Conservation (phyloP, 1,140 invertebrate genomes). For the Trigoniulus corallinus region DNA sequence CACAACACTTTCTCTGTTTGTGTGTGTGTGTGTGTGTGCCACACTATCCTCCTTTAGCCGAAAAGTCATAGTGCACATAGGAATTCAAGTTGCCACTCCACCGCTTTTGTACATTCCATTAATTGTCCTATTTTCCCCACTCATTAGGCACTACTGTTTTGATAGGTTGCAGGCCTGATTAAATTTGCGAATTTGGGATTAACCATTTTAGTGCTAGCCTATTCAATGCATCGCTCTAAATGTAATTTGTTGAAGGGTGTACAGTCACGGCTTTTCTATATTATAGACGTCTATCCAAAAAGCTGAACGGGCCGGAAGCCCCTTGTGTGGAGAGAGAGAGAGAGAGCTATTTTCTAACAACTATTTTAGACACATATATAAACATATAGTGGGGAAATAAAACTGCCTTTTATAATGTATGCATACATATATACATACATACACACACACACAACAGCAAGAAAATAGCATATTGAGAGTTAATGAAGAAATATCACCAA, state of each 20-base stretch:
- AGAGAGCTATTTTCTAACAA: slow-evolving; percentile 11
- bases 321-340: slow-evolving; percentile 15
- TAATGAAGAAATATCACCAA: no score
- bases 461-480: slow-evolving; percentile 30
- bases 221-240: slow-evolving; percentile 6
- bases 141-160: slow-evolving; percentile 14
- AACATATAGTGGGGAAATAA: neutral
- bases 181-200: slow-evolving; percentile 18
- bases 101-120: no score
- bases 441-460: slow-evolving; percentile 20
- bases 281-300: slow-evolving; percentile 10
- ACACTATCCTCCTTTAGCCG: neutral
- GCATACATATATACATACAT: neutral
- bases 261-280: no score
- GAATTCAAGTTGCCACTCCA: no score
- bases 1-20: no score
- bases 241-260: slow-evolving; percentile 11
- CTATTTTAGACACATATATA: neutral
- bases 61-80: no score
- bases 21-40: neutral
- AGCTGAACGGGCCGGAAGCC: slow-evolving; percentile 7
- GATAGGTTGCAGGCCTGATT: slow-evolving; percentile 16
- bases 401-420: slow-evolving; percentile 9
- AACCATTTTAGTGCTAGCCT: slow-evolving; percentile 10
- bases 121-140: neutral